Base-by-base conservation (phyloP, 1,140 invertebrate genomes). In the Solenopsis invicta region DNA sequence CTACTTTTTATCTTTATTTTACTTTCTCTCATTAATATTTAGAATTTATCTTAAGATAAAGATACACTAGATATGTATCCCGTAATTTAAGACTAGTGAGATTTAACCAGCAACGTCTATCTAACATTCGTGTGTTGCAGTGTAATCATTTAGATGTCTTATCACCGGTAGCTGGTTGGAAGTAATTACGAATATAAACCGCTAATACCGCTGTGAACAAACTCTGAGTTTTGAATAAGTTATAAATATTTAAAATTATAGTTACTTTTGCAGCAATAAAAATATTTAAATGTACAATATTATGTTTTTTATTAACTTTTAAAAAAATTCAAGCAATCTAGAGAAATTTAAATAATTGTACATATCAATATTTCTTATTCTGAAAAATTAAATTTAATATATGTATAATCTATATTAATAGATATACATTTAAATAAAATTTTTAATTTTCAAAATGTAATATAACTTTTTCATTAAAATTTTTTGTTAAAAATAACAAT, bases 91-190 rank as follows among this genome's bases (percentile, higher is more conserved):
- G 10, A 41, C 56, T 41, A 77, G 21, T 13, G 41, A 24, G 12
- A 45, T 45, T 29, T 62, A 16, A 41, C 21, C 4, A 8, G 45
- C 56, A 13, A 18, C 2, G 18, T 66, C 62, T 45, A 67, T 66
- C 62, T n/a, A n/a, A 37, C 37, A 45, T 18, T 9, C 21, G 29
- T 16, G 12, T 48, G 18, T 45, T 67, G 64, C 54, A 62, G 24
- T 21, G 56, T 61, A 77, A 77, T 77, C 54, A 62, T 62, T 59
- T 76, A 41, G 10, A 34, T 34, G n/a, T 56, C 37, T 77, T 62
- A 77, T 77, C 74, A 29, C 34, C 54, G 52, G 4, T 50, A 64
- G 12, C 12, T 45, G 41, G 56, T 8, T 48, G 21, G 5, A 34
- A 52, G 12, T 21, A 78, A 50, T 12, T 16, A 62, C 6, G 34